A percentile compares a stretch with the other conserved stretches of the same genome.
phyloP scores from a whole-genome alignment of 2,113 vertebrate species.

The Pipa parva region DNA sequence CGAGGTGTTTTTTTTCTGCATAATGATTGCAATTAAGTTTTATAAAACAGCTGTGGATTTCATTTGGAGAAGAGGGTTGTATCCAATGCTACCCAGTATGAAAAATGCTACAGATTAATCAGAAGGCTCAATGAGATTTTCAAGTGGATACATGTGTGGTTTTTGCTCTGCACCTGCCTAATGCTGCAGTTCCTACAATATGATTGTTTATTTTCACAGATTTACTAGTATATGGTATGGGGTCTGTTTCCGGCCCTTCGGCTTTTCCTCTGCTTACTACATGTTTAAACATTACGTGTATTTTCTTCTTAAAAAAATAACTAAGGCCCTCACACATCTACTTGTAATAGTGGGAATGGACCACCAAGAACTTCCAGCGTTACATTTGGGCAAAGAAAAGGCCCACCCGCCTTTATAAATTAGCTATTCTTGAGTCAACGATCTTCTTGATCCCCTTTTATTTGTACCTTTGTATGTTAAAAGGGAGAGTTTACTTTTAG shows the following conservation, averaged over 20 bases:
- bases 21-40: conserved; percentile 5
- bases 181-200: background rate
- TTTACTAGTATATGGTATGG: too few species aligned
- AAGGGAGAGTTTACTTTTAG: too few species aligned
- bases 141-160: background rate
- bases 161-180: background rate
- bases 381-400: too few species aligned
- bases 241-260: too few species aligned
- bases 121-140: background rate
- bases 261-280: too few species aligned
- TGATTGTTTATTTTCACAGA: too few species aligned
- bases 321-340: background rate
- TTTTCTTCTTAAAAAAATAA: background rate
- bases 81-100: background rate
- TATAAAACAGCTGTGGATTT: background rate
- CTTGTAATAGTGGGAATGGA: background rate
- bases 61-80: background rate
- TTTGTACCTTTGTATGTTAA: too few species aligned
- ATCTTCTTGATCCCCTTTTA: too few species aligned
- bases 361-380: background rate
- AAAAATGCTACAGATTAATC: background rate
- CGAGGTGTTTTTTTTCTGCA: background rate
- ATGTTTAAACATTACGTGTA: background rate
- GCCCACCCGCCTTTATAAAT: too few species aligned
- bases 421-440: too few species aligned